Evolutionary conservation across 1,140 invertebrate species (phyloP), one percentile per base, ranked within the genome.

Genomic region (Oncopodura yosiiana): DNA sequence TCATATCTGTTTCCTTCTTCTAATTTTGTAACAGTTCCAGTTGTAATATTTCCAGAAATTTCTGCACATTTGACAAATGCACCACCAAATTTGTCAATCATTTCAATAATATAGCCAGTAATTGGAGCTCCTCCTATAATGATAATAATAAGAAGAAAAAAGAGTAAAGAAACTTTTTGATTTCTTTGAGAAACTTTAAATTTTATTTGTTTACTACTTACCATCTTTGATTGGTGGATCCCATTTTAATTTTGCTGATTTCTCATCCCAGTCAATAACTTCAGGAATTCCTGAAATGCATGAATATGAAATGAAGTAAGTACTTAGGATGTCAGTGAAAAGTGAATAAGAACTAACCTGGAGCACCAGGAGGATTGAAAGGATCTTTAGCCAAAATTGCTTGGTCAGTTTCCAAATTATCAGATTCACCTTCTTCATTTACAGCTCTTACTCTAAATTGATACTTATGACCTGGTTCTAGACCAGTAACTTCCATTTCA

Each of bases 361-460:
- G n/a, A 23, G 18, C 18, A 21, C 36, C 51, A 26, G 53, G 39
- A 63, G 69, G 72, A 82, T 84, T 92, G 71, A 84, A 95, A 59
- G 94, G 92, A 82, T 99, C 95, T 72, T 98, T 99, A 42, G 94
- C 94, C 11, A 87, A 68, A 51, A 87, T 86, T 0, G 86, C 77
- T 50, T 81, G 78, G 53, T 93, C 89, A 0, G 88, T 87, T 63
- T 92, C 87, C 14, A 97, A 70, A 11, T 91, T 88, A 67, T 92
- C 87, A 0, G 91, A 94, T 73, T 94, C 89, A 19, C 94, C 93
- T 71, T 94, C 92, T 65, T 94, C 91, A 71, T 97, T 97, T 0
- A 90, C 78, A 12, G 93, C 94, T 67, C 87, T 87, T 0, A 97
- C 91, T 54, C 94, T 78, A 78, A 97, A 97, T 62, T 94, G 83